Percentiles rank a stretch among this genome's conserved stretches.
phyloP scores from a whole-genome alignment of 2,888 invertebrate species.

The Atethmia centrago region DNA sequence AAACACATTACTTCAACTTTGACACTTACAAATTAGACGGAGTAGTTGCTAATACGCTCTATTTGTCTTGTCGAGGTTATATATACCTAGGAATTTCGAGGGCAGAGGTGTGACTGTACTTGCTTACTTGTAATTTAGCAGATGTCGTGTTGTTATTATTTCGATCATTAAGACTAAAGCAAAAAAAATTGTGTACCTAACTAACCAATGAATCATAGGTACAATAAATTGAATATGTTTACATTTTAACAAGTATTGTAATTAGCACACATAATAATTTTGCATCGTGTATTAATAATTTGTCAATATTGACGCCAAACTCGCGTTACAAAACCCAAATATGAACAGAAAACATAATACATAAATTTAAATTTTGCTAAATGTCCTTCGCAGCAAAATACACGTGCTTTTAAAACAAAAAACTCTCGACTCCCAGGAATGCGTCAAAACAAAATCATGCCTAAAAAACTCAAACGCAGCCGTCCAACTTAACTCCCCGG shows the following conservation, averaged over 20 bases:
- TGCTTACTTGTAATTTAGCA: not conserved
- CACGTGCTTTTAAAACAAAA: conserved; percentile 14
- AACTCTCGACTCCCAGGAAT: conserved; percentile 10
- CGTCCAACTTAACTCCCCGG: conserved; percentile 38
- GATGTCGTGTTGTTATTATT: not conserved
- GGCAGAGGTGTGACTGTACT: not conserved
- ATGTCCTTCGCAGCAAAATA: conserved; percentile 1
- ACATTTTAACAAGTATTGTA: not conserved
- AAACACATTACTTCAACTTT: conserved; percentile 55
- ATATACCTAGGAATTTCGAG: conserved; percentile 25
- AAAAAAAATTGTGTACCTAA: not conserved
- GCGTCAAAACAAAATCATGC: conserved; percentile 38
- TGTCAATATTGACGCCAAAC: not conserved
- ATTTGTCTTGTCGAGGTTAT: conserved; percentile 44
- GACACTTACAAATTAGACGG: conserved; percentile 58
- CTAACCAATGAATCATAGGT: not conserved
- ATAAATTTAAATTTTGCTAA: not conserved
- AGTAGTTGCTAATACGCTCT: conserved; percentile 39
- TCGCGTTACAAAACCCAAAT: not conserved
- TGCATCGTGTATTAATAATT: not conserved
- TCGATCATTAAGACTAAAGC: not conserved
- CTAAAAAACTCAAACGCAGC: conserved; percentile 29
- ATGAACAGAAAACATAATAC: conserved; percentile 6
- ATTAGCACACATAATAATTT: not conserved
- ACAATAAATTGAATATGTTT: not conserved